Percentiles rank a stretch among this genome's conserved stretches.
These are phyloP conservation scores for Pomatostomus ruficeps DNA, from an alignment of 2,113 vertebrate genomes.

Conservation along the genomic window DNA sequence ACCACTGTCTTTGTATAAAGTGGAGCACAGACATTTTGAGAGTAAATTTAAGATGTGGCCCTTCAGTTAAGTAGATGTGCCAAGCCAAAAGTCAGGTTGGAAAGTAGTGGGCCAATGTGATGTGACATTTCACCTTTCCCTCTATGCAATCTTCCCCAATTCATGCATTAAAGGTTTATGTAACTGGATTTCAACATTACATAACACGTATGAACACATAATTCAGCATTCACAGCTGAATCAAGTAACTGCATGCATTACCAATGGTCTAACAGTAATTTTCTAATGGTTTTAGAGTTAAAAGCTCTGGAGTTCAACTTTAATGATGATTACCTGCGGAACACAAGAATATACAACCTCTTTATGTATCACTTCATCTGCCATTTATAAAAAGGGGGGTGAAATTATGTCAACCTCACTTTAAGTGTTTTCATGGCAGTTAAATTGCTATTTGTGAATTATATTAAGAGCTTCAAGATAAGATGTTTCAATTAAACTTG, in stretches of 20 bases:
- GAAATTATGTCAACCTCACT: not conserved
- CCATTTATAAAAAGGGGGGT: not conserved
- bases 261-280: not conserved
- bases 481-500: not conserved
- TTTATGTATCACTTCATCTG: not conserved
- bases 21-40: not conserved
- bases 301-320: not conserved
- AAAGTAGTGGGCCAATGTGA: not conserved
- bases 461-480: not conserved
- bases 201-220: not conserved
- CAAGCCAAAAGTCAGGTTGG: not conserved
- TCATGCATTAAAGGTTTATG: not conserved
- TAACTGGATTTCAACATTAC: constrained; percentile 10
- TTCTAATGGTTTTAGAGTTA: not conserved
- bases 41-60: not conserved
- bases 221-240: not conserved
- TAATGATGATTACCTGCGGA: not conserved
- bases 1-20: not conserved
- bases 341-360: not conserved
- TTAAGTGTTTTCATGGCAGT: not conserved
- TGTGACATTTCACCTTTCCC: not conserved
- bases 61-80: not conserved
- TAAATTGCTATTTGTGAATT: not conserved
- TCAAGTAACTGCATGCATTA: not conserved
- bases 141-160: not conserved